These are phyloP conservation scores for Leptopilina syphax DNA, from an alignment of 2,888 invertebrate genomes.

Conservation along the genomic window DNA sequence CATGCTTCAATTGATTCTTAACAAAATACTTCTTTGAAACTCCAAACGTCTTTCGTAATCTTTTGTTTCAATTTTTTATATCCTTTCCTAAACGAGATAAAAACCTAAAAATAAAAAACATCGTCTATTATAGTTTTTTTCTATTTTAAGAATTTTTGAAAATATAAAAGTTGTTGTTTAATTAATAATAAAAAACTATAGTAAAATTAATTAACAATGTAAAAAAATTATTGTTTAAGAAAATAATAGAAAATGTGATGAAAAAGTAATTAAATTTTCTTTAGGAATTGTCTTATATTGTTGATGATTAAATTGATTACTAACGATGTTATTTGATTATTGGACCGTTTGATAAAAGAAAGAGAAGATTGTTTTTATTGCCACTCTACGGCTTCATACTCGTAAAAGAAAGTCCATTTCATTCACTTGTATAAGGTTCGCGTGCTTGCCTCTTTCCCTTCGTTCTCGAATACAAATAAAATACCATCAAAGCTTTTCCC, in stretches of 20 bases:
- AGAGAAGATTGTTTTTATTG: conserved; percentile 10
- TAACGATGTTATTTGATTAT: not conserved
- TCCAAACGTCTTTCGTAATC: not conserved
- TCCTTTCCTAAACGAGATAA: too few species aligned
- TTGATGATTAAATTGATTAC: not conserved
- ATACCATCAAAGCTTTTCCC: conserved; percentile 7
- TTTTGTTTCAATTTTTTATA: not conserved
- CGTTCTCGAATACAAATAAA: conserved; percentile 6
- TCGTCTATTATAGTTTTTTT: too few species aligned
- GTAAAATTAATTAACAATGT: too few species aligned
- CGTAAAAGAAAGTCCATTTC: conserved; percentile 20
- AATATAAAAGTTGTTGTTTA: too few species aligned
- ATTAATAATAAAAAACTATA: too few species aligned
- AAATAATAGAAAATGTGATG: too few species aligned
- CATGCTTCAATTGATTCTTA: not conserved
- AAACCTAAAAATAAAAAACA: too few species aligned
- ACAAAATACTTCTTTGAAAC: not conserved
- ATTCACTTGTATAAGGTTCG: not conserved
- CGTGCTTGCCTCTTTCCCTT: not conserved
- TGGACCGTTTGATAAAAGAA: not conserved
- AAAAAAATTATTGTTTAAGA: too few species aligned
- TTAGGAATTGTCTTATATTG: too few species aligned
- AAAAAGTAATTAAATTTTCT: too few species aligned
- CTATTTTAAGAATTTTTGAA: too few species aligned
- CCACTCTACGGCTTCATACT: conserved; percentile 15